Conservation (phyloP, 2,113 vertebrate genomes). For the Sprattus sprattus region DNA sequence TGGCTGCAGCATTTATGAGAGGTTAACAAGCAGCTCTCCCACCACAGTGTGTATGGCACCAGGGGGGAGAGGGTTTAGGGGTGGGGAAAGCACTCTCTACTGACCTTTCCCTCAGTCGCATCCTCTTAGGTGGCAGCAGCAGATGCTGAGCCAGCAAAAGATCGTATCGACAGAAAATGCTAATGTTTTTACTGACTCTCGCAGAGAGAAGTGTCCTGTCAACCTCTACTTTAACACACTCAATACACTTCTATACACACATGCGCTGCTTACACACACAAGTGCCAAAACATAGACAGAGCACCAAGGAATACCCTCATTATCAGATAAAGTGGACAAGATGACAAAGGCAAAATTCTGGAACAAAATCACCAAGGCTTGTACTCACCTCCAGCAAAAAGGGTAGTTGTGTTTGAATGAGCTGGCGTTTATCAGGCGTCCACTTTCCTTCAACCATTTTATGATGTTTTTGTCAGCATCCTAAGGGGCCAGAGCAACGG, state of each 20-base stretch:
- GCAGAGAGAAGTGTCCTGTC: neutral
- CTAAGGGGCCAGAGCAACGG: constrained; percentile 63
- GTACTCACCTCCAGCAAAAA: constrained; percentile 95
- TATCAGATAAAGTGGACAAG: neutral
- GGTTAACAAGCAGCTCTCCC: neutral
- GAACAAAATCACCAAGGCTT: no score
- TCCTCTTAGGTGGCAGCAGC: neutral
- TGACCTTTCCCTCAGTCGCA: constrained; percentile 14
- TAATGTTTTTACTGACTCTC: neutral
- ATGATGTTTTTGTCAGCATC: constrained; percentile 96
- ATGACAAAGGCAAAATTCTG: no score
- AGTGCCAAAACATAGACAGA: neutral
- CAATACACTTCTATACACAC: neutral
- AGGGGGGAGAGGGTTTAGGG: neutral
- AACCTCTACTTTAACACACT: neutral
- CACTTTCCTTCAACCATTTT: constrained; percentile 84
- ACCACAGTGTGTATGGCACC: no score
- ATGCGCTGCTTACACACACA: neutral
- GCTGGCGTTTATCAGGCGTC: constrained; percentile 79
- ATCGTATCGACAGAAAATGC: neutral
- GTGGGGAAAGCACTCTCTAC: neutral
- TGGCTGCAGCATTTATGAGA: neutral
- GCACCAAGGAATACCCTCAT: neutral
- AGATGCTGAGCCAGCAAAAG: neutral
- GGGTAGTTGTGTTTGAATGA: constrained; percentile 90